Evolutionary conservation across 2,797 vertebrate species (phyloP).

Genomic region (Melanitta fusca): DNA sequence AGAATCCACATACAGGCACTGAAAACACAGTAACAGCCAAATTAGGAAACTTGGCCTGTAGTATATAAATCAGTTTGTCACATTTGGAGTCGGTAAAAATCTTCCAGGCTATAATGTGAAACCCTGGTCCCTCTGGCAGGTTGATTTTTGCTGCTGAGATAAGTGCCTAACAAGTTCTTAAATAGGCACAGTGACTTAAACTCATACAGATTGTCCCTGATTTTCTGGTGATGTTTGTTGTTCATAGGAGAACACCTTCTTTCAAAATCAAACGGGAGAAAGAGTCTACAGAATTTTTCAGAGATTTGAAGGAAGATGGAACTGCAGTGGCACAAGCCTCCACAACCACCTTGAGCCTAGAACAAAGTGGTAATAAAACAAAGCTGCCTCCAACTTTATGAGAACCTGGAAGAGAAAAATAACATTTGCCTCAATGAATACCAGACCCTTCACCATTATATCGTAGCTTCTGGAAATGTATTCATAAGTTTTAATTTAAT

Average conservation of each 20-base stretch:
- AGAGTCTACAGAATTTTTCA: not conserved
- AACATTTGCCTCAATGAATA: not conserved
- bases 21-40: not conserved
- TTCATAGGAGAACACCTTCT: constrained; percentile 46
- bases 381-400: not conserved
- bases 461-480: not conserved
- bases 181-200: not conserved
- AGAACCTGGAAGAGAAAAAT: constrained; percentile 24
- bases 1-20: not conserved
- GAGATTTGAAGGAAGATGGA: not conserved
- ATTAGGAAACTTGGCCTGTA: not conserved
- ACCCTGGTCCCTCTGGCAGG: not conserved
- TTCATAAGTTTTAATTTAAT: constrained; percentile 3
- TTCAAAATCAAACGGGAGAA: constrained; percentile 35
- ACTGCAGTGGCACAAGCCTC: not conserved
- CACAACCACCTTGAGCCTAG: not conserved
- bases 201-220: not conserved
- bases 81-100: not conserved
- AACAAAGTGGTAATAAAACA: constrained; percentile 2
- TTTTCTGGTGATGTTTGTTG: not conserved
- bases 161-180: not conserved
- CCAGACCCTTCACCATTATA: not conserved
- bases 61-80: not conserved
- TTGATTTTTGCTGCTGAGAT: not conserved
- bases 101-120: not conserved